These are phyloP conservation scores for Drosophila azteca DNA, from an alignment of 1,140 invertebrate genomes.

Conservation along the genomic window DNA sequence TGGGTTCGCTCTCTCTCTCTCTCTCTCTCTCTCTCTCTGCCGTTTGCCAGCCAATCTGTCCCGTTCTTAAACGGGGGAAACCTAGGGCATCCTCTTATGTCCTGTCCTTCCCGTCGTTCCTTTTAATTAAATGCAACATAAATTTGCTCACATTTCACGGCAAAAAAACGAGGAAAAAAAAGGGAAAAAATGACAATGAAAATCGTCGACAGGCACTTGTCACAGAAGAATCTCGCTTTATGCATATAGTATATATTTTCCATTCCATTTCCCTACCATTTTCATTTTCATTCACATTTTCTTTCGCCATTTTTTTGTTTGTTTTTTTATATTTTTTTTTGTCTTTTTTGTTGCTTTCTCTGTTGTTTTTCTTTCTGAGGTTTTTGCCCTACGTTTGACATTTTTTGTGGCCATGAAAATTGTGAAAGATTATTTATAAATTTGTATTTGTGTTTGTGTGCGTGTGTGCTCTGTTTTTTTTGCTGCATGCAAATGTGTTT, in stretches of 20 bases:
- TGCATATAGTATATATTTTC: too few relatives aligned
- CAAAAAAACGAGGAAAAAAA: conserved; percentile 6
- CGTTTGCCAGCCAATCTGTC: conserved; percentile 28
- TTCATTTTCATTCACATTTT: conserved; percentile 45
- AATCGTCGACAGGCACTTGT: conserved; percentile 43
- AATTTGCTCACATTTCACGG: conserved; percentile 50
- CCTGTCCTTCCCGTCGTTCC: conserved; percentile 11
- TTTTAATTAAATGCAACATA: conserved; percentile 64
- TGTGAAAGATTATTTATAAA: conserved; percentile 59
- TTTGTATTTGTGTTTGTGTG: conserved; percentile 7
- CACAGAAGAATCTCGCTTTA: conserved; percentile 38
- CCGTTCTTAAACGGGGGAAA: not conserved
- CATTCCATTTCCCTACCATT: conserved; percentile 6
- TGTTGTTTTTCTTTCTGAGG: conserved; percentile 21
- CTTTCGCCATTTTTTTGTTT: conserved; percentile 21
- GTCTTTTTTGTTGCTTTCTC: too few relatives aligned
- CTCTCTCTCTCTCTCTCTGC: too few relatives aligned
- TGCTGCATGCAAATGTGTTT: conserved; percentile 44
- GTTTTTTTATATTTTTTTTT: not conserved
- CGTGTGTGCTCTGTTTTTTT: conserved; percentile 33
- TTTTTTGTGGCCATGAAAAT: conserved; percentile 73
- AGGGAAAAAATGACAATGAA: conserved; percentile 6
- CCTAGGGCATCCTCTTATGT: not conserved
- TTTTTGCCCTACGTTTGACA: conserved; percentile 45
- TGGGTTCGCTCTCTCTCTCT: conserved; percentile 16